A percentile compares a stretch with the other conserved stretches of the same genome.
phyloP scores from a whole-genome alignment of 2,888 invertebrate species.

The Callyntrura guangdongensis region DNA sequence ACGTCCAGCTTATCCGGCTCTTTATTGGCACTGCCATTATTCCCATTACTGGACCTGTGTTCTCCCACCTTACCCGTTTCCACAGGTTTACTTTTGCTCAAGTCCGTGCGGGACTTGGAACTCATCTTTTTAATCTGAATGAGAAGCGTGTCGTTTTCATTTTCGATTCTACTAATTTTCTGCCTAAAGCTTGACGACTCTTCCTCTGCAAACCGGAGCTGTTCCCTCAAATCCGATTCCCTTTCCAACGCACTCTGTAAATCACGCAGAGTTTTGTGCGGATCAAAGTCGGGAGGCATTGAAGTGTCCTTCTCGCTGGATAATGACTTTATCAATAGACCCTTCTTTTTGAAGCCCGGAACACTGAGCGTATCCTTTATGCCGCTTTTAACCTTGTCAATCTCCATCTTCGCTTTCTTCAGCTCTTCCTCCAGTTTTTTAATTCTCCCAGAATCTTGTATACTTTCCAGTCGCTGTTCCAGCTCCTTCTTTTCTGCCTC shows the following conservation, averaged over 20 bases:
- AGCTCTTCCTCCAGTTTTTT: slow-evolving; percentile 95
- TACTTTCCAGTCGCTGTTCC: slow-evolving; percentile 86
- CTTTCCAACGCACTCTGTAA: slow-evolving; percentile 96
- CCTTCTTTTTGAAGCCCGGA: slow-evolving; percentile 82
- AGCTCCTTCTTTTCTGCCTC: slow-evolving; percentile 93
- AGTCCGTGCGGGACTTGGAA: slow-evolving; percentile 90
- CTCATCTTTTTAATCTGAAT: slow-evolving; percentile 99
- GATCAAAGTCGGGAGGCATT: slow-evolving; percentile 86
- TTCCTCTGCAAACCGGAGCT: slow-evolving; percentile 96
- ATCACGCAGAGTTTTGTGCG: slow-evolving; percentile 93
- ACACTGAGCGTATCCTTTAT: slow-evolving; percentile 75
- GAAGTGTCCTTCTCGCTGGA: slow-evolving; percentile 84
- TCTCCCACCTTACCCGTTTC: slow-evolving; percentile 82
- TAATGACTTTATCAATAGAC: slow-evolving; percentile 83
- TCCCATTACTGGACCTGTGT: slow-evolving; percentile 48
- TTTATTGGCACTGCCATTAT: slow-evolving; percentile 16
- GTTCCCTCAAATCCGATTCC: slow-evolving; percentile 97
- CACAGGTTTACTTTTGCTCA: slow-evolving; percentile 81
- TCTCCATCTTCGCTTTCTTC: slow-evolving; percentile 91
- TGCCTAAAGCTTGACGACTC: slow-evolving; percentile 88
- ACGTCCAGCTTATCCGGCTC: slow-evolving; percentile 86
- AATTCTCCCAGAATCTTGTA: slow-evolving; percentile 89
- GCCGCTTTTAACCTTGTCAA: slow-evolving; percentile 88
- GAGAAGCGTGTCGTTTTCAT: slow-evolving; percentile 98
- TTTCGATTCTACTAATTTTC: slow-evolving; percentile 95